Percentiles rank a stretch among this genome's conserved stretches.
Evolutionary conservation across 2,888 invertebrate genomes (phyloP).

Genomic region (Cremastinae sp.): DNA sequence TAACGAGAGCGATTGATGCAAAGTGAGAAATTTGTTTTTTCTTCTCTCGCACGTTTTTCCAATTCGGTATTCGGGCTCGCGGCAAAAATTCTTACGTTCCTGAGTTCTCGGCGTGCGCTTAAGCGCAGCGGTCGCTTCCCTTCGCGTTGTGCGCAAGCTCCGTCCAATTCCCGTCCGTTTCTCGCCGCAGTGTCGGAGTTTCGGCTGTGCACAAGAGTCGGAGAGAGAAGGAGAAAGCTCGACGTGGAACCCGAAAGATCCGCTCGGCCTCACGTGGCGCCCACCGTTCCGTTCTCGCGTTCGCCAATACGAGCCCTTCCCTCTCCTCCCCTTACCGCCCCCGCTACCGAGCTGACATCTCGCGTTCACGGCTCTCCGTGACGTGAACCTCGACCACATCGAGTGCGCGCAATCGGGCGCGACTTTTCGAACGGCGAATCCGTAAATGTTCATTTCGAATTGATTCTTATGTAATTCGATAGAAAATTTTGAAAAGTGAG

Average conservation of each 20-base stretch:
- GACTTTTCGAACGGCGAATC: not conserved
- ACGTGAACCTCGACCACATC: too few species aligned
- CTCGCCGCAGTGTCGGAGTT: slow-evolving; percentile 60
- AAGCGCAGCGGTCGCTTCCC: slow-evolving; percentile 37
- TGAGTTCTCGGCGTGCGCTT: slow-evolving; percentile 18
- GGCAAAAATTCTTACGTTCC: slow-evolving; percentile 14
- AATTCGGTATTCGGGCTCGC: not conserved
- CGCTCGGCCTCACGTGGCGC: slow-evolving; percentile 43
- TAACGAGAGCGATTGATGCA: too few species aligned
- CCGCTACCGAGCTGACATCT: slow-evolving; percentile 60
- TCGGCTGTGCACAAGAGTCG: not conserved
- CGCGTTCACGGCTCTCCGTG: slow-evolving; percentile 49
- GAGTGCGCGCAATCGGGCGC: slow-evolving; percentile 11
- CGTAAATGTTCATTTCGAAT: too few species aligned
- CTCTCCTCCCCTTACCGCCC: too few species aligned
- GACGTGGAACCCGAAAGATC: slow-evolving; percentile 21
- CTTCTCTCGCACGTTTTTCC: not conserved
- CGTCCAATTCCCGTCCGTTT: slow-evolving; percentile 48
- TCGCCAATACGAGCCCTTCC: slow-evolving; percentile 51
- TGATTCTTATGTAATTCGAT: too few species aligned
- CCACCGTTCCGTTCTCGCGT: slow-evolving; percentile 17
- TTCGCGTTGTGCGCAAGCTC: slow-evolving; percentile 56
- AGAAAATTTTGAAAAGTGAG: too few species aligned
- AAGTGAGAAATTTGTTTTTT: slow-evolving; percentile 12
- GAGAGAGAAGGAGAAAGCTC: too few species aligned